phyloP scores from a whole-genome alignment of 2,888 invertebrate species.

The Tubulanus polymorphus region DNA sequence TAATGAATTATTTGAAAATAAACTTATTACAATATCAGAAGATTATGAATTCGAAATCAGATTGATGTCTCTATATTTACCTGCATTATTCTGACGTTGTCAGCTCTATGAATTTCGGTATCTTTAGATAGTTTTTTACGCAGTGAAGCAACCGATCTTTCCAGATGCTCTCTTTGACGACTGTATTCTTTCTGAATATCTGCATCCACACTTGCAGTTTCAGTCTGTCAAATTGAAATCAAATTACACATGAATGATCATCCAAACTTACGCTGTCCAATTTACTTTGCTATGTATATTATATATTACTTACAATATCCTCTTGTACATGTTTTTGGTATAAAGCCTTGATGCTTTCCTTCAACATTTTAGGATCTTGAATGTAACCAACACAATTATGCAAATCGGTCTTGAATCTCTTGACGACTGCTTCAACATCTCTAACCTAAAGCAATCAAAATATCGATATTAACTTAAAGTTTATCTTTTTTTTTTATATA shows the following conservation, averaged over 20 bases:
- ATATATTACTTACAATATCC: conserved; percentile 54
- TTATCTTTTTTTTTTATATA: neutral
- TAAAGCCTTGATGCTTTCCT: conserved; percentile 56
- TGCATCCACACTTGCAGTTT: conserved; percentile 52
- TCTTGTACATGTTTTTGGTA: conserved; percentile 54
- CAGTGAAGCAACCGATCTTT: conserved; percentile 62
- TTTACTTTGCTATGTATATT: no score
- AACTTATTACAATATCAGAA: neutral
- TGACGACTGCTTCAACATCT: conserved; percentile 58
- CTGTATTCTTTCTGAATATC: conserved; percentile 56
- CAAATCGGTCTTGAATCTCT: conserved; percentile 76
- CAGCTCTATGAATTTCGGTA: conserved; percentile 55
- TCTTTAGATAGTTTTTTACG: conserved; percentile 56
- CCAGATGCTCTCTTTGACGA: conserved; percentile 78
- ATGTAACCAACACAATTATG: conserved; percentile 74
- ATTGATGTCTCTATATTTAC: no score
- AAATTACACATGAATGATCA: no score
- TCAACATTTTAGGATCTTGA: conserved; percentile 68
- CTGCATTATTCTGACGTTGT: conserved; percentile 66
- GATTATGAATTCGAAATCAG: no score
- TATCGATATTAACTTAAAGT: neutral
- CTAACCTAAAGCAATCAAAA: conserved; percentile 33
- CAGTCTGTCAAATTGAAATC: conserved; percentile 26
- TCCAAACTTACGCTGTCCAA: no score
- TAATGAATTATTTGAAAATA: conserved; percentile 31